Evolutionary conservation across 2,888 invertebrate genomes (phyloP).

Genomic region (Rhamnusium bicolor): DNA sequence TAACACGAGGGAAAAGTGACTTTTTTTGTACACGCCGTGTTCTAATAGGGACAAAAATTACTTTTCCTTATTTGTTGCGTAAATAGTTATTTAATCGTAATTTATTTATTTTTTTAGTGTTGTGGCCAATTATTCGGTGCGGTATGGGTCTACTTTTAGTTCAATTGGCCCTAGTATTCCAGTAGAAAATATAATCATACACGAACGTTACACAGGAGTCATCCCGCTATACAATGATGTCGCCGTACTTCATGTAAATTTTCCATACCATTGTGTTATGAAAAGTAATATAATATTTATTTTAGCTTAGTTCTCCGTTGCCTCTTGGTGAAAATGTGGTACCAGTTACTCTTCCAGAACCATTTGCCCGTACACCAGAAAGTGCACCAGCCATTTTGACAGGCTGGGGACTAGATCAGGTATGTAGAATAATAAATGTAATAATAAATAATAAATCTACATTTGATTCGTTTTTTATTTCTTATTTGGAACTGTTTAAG

Average conservation of each 20-base stretch:
- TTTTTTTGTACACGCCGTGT: no score
- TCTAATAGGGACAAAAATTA: no score
- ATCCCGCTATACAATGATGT: background rate
- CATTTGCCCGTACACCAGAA: conserved; percentile 3
- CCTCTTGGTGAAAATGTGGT: background rate
- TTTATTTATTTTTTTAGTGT: background rate
- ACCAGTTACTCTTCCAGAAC: background rate
- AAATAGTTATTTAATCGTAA: no score
- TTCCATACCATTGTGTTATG: background rate
- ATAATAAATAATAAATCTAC: no score
- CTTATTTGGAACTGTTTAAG: no score
- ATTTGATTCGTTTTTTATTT: no score
- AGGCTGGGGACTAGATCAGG: conserved; percentile 2
- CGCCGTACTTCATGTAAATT: conserved; percentile 5
- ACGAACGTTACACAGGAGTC: background rate
- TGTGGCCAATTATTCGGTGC: background rate
- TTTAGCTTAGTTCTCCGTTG: background rate
- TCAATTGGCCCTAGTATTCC: background rate
- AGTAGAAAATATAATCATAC: background rate
- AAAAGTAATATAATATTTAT: background rate
- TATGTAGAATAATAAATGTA: no score
- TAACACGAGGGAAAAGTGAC: no score
- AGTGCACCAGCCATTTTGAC: background rate
- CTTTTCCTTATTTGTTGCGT: no score
- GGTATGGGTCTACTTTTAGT: background rate